Evolutionary conservation across 2,113 vertebrate species (phyloP), one percentile per base, ranked within the genome.

Genomic region (Dascyllus trimaculatus): DNA sequence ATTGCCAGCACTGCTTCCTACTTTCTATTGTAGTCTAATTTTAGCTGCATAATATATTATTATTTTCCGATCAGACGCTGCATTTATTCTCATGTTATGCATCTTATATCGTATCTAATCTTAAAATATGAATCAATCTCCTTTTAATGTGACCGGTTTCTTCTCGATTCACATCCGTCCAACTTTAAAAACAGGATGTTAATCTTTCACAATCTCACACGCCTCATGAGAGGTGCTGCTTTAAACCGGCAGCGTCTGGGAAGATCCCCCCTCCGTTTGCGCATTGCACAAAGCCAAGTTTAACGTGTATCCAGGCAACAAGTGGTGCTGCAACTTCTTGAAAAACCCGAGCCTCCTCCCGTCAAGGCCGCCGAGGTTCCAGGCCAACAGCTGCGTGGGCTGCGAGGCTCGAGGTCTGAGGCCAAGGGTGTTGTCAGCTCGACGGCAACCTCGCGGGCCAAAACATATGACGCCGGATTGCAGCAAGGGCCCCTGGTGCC

Each of bases 271-370:
- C n/a, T n/a, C n/a, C 29, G 29, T 29, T 5, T 52, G 46, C 19
- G 11, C 29, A 6, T 65, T 32, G 7, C 60, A 52, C 9, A 78
- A 77, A 43, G 2, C 10, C 17, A 4, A 18, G 49, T 65, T 61
- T 49, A 35, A 43, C 54, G 53, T 11, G 81, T 64, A 51, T 43
- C 75, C 2, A 65, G 61, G 82, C 52, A 85, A 73, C 88, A 29
- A 72, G 67, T 19, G 51, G 29, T 40, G 51, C 40, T 6, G 25
- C 40, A 22, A 22, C 11, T 49, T 35, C 11, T 38, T 75, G 49
- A 52, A 62, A 35, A 49, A 10, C 18, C 48, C 32, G 0, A 6
- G 38, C 10, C 9, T 45, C 62, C 29, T 57, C n/a, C 60, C 72
- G 29, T 14, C 40, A 13, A 13, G n/a, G 71, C 61, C 14, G 71